These are phyloP conservation scores for Hylia prasina DNA, from an alignment of 2,113 vertebrate species.

Conservation along the genomic window DNA sequence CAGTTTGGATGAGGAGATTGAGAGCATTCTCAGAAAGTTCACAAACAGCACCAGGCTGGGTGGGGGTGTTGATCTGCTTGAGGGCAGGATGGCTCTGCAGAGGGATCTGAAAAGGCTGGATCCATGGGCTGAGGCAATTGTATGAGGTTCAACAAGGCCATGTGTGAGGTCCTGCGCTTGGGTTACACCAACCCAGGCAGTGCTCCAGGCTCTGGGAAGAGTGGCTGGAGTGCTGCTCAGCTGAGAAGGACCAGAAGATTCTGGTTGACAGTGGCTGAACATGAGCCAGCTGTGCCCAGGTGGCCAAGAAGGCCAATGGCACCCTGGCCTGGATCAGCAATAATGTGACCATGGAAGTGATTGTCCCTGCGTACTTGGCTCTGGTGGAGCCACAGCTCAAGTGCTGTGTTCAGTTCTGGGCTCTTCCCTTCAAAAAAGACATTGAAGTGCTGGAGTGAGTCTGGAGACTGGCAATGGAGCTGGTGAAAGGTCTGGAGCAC, in stretches of 20 bases:
- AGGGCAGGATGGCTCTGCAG: not conserved
- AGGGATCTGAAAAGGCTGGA: not conserved
- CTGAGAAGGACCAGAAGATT: too few species aligned
- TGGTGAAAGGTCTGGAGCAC: not conserved
- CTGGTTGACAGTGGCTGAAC: not conserved
- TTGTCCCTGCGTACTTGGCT: fast-evolving
- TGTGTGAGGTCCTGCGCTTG: fast-evolving
- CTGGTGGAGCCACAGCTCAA: not conserved
- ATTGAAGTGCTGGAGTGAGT: not conserved
- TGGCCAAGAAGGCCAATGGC: not conserved
- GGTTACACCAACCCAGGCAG: not conserved
- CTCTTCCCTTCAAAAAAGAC: not conserved
- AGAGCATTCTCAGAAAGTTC: not conserved
- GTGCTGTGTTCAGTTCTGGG: not conserved
- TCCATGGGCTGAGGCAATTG: fast-evolving
- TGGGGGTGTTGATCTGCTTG: not conserved
- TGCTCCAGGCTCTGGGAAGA: not conserved
- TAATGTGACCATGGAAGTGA: not conserved
- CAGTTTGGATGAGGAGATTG: not conserved
- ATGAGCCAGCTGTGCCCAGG: not conserved
- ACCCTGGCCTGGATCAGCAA: not conserved
- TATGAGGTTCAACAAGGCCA: not conserved
- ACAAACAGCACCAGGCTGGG: not conserved
- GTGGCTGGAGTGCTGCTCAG: not conserved
- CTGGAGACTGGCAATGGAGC: fast-evolving